Conservation (phyloP, 2,797 vertebrate genomes). For the Euthynnus affinis region DNA sequence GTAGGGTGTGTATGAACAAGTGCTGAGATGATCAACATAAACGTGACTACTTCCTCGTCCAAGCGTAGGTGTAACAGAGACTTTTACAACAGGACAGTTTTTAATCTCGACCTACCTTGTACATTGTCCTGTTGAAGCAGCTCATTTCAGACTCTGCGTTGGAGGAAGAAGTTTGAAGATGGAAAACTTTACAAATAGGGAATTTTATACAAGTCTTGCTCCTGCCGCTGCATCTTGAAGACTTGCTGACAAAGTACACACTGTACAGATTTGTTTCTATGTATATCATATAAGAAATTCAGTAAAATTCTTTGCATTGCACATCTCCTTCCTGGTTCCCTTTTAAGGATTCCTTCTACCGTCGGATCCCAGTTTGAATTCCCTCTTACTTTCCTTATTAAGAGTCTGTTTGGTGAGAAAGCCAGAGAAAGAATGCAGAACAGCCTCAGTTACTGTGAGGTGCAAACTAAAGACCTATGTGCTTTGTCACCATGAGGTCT, state of each 20-base stretch:
- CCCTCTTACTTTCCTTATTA: constrained; percentile 1
- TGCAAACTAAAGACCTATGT: constrained; percentile 41
- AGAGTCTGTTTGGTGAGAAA: constrained; percentile 26
- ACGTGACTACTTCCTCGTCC: constrained; percentile 14
- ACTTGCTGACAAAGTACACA: constrained; percentile 4
- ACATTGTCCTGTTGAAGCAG: constrained; percentile 19
- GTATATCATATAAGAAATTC: constrained; percentile 15
- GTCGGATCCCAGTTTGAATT: not conserved
- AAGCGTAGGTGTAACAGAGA: constrained; percentile 1
- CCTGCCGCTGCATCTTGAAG: constrained; percentile 6
- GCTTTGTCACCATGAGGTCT: constrained; percentile 47
- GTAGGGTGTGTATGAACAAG: not conserved
- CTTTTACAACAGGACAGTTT: not conserved
- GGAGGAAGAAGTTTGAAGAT: not conserved
- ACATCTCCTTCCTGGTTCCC: constrained; percentile 16
- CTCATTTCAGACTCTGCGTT: constrained; percentile 21
- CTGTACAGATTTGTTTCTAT: constrained; percentile 6
- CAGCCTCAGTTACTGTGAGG: constrained; percentile 26
- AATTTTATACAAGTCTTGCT: constrained; percentile 13
- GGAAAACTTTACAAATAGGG: constrained; percentile 3
- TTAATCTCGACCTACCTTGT: not conserved
- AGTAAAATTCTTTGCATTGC: constrained; percentile 24
- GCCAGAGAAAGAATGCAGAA: constrained; percentile 7
- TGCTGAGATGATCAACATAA: constrained; percentile 28
- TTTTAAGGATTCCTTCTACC: constrained; percentile 22